Conservation (phyloP, 2,888 invertebrate species). For the Malthinus flaveolus region DNA sequence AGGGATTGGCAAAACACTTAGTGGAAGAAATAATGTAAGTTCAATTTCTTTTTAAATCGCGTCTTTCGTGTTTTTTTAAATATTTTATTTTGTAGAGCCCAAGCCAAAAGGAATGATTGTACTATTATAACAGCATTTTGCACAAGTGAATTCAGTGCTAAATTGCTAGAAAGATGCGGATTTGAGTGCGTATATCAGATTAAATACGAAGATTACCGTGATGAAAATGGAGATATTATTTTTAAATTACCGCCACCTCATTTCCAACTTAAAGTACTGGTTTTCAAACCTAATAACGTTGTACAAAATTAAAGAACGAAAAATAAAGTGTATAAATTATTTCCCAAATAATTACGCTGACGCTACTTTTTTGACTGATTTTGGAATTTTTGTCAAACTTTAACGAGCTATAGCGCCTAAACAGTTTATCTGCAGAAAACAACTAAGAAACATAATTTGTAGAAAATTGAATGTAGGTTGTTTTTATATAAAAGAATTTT, state of each 20-base stretch:
- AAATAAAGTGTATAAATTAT: too few species aligned
- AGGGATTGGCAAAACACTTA: conserved; percentile 66
- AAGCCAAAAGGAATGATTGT: conserved; percentile 58
- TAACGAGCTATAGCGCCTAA: too few species aligned
- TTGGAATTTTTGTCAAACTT: too few species aligned
- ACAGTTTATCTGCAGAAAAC: too few species aligned
- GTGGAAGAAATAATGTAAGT: conserved; percentile 46
- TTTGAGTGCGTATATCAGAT: conserved; percentile 69
- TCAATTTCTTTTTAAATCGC: not conserved
- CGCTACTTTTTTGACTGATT: too few species aligned
- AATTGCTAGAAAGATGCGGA: conserved; percentile 70
- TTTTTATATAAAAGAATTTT: too few species aligned
- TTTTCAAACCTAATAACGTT: conserved; percentile 15
- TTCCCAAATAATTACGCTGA: too few species aligned
- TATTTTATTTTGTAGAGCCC: conserved; percentile 56
- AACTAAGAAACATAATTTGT: too few species aligned
- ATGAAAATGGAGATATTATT: conserved; percentile 64
- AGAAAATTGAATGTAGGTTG: too few species aligned
- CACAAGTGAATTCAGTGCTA: conserved; percentile 75
- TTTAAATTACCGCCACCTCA: conserved; percentile 63
- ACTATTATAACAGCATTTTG: conserved; percentile 71
- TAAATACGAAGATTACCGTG: conserved; percentile 66
- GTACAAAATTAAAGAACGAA: too few species aligned
- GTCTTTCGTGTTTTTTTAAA: too few species aligned
- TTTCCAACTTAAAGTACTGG: conserved; percentile 42